Base-by-base conservation (phyloP, 2,113 vertebrate genomes). In the Hyperopisus bebe region DNA sequence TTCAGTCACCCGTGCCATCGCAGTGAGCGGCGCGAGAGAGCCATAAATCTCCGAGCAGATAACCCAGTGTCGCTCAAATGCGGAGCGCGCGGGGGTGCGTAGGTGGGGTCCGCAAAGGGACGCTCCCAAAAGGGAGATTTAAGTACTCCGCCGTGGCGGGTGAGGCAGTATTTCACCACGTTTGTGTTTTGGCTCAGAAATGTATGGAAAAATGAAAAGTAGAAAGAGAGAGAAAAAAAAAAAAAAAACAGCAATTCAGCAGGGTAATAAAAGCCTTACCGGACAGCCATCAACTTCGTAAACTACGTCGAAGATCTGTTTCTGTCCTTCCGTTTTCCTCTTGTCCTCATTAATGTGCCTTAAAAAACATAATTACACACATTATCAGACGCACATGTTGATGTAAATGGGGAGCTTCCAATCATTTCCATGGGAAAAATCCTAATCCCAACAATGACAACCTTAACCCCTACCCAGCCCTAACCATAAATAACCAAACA, bases 341-440 rank as follows among this genome's bases (percentile, higher is more conserved):
- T 99, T 99, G 94, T 99, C 98, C 92, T 99, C 98, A 80, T 99
- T 99, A 92, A 99, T 99, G 92, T 99, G 98, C 48, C 98, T 99
- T 91, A 84, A 47, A 42, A 24, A 58, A 35, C 19, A 58, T n/a
- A 53, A 50, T 42, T 17, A 51, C 19, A 58, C 55, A 58, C 51
- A 53, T 1, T 19, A 4, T 21, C 1, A 24, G 21, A 62, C 24
- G 1, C 53, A n/a, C 7, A 58, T 0, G 21, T 2, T 21, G 19
- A 8, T 24, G 1, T 24, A 24, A 58, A 9, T 2, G 55, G 1
- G 21, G 55, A 58, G 6, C 5, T 21, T 24, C 55, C 55, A 58
- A 7, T 58, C 21, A 58, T 24, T 58, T n/a, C 21, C n/a, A 58
- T 24, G 55, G 55, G 53, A 1, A 9, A n/a, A 58, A 58, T 2